These are phyloP conservation scores for Syngnathoides biaculeatus DNA, from an alignment of 2,113 vertebrate genomes.

Conservation along the genomic window DNA sequence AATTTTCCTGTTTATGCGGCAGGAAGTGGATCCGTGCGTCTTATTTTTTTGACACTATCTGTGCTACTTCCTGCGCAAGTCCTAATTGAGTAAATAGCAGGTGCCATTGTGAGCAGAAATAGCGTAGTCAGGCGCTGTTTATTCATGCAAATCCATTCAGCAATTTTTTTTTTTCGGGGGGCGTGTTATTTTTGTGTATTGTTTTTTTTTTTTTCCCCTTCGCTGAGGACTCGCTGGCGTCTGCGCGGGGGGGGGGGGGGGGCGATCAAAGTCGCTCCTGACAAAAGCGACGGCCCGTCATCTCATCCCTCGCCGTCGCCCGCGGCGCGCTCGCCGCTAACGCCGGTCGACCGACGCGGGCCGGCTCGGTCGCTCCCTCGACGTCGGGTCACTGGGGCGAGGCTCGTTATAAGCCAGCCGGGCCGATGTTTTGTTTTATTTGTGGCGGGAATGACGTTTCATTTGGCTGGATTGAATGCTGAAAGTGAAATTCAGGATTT, in stretches of 20 bases:
- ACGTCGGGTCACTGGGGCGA: conserved; percentile 46
- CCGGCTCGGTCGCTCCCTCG: conserved; percentile 40
- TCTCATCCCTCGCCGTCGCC: conserved; percentile 43
- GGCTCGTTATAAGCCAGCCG: conserved; percentile 55
- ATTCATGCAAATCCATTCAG: conserved; percentile 53
- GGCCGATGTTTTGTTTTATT: not conserved
- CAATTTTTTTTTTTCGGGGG: conserved; percentile 47
- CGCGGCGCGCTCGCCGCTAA: conserved; percentile 58
- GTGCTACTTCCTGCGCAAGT: no score
- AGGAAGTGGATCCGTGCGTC: no score
- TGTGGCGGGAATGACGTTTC: not conserved
- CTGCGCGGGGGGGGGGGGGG: conserved; percentile 33
- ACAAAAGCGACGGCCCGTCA: conserved; percentile 61
- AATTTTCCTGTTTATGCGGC: no score
- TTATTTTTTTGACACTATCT: no score
- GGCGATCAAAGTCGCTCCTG: conserved; percentile 61
- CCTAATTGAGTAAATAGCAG: conserved; percentile 63
- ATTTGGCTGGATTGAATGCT: not conserved
- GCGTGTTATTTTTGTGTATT: no score
- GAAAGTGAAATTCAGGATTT: no score
- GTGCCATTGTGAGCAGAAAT: conserved; percentile 62
- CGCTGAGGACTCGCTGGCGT: conserved; percentile 56
- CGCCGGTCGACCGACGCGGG: conserved; percentile 54
- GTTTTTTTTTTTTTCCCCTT: not conserved
- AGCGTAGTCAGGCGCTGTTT: conserved; percentile 50